Evolutionary conservation across 2,797 vertebrate species (phyloP), one percentile per base, ranked within the genome.

Genomic region (Sebastolobus alascanus): DNA sequence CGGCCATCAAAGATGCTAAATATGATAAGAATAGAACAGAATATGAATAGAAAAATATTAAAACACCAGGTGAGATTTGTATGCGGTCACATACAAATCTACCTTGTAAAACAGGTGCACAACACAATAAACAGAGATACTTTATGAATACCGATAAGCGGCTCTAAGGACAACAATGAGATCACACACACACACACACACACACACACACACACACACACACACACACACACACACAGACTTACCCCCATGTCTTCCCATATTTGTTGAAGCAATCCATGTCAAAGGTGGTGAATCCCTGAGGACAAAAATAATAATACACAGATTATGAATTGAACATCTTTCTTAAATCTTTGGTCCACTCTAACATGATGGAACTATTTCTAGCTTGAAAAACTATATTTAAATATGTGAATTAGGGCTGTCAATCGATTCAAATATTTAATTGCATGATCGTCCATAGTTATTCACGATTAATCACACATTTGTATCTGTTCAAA

Each of bases 181-280:
- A 52, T 67, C 61, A 61, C 20, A 22, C 40, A 43, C 40, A 43
- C 38, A 40, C 13, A 46, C 14, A 46, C 43, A 46, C 7, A 43
- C 43, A 31, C 31, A 4, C 25, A 25, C 25, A 25, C 25, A 25
- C 25, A 70, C 61, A 61, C 20, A 22, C 40, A 43, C 40, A 43
- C 38, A 40, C 13, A 46, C 14, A 46, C 43, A 46, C 7, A 43
- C 43, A 31, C 31, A 31, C 11, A n/a, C n/a, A 76, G 14, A 92
- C 95, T 92, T 82, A 96, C 96, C 95, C 95, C 96, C 96, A 96
- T 9, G 75, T 84, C 78, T 90, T 94, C 2, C 96, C 95, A 68
- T 94, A 96, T 86, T 96, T 96, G 56, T 88, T 84, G 67, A 77
- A 87, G 80, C 93, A 94, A 0, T 91, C 74, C 4, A 18, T 0